These are phyloP conservation scores for Athalia circularis DNA, from an alignment of 2,888 invertebrate genomes.

Conservation along the genomic window DNA sequence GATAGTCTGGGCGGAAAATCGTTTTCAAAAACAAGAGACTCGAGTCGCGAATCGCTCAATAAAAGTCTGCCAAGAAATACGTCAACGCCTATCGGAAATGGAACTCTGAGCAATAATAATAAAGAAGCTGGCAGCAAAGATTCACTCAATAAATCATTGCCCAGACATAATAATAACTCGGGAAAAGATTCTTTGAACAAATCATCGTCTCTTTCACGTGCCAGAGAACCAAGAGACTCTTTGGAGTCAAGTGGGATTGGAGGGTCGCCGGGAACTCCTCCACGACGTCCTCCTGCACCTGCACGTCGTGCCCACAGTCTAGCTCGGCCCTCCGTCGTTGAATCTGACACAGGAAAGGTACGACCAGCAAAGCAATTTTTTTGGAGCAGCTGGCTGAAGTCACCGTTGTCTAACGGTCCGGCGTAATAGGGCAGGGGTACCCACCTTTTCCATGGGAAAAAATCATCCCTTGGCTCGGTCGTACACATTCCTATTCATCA, in stretches of 20 bases:
- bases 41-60: constrained; percentile 69
- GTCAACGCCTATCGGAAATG: constrained; percentile 49
- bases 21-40: constrained; percentile 62
- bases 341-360: constrained; percentile 80
- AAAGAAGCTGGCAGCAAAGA: constrained; percentile 65
- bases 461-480: constrained; percentile 18
- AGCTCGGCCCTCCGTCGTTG: constrained; percentile 68
- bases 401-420: constrained; percentile 76
- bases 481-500: constrained; percentile 20
- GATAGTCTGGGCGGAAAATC: constrained; percentile 65
- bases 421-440: constrained; percentile 64
- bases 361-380: constrained; percentile 81
- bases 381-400: constrained; percentile 83
- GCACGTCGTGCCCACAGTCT: constrained; percentile 70
- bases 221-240: constrained; percentile 68
- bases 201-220: constrained; percentile 63
- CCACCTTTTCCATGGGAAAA: not conserved
- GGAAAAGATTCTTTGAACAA: constrained; percentile 67
- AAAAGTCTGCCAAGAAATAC: constrained; percentile 63
- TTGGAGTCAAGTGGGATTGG: constrained; percentile 65
- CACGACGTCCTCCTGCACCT: constrained; percentile 72
- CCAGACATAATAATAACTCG: constrained; percentile 64
- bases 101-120: constrained; percentile 45
- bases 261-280: constrained; percentile 62
- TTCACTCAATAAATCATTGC: constrained; percentile 67